Base-by-base conservation (phyloP, 2,888 invertebrate genomes). In the Apamea anceps region DNA sequence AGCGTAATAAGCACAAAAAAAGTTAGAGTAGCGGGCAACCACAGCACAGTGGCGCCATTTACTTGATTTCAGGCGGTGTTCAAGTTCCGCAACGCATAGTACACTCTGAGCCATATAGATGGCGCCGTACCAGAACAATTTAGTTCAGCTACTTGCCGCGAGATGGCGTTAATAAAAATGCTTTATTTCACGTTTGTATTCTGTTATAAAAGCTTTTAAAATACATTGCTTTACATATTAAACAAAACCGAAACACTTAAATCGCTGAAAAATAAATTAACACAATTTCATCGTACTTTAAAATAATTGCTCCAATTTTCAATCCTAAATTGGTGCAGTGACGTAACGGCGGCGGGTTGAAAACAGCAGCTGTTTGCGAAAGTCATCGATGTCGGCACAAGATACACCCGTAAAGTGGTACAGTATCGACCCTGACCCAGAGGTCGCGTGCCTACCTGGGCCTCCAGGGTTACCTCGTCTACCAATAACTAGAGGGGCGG, bases 361-460 rank as follows among this genome's bases (percentile, higher is more conserved):
- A 86, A 79, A 77, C 81, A 87, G 84, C 84, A 86, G 88, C 84
- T 87, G 91, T 91, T 93, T 91, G 91, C 90, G 77, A 91, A 92
- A 91, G 91, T 91, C 92, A 91, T 93, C 93, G 91, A 92, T 92
- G 92, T 83, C 84, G 80, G 85, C 88, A 72, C 80, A 87, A 89
- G 89, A 88, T 86, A 86, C 79, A 86, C 85, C 81, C 71, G 79
- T 82, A 88, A 89, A 83, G 82, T 88, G 91, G 89, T 84, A 86
- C 79, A 81, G 65, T 80, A 76, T 85, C 81, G 86, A 87, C 95
- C 95, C 90, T 95, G 95, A 95, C 95, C 94, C 84, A 94, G 93
- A 95, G 93, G 93, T 95, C 92, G 93, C 95, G 94, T 94, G 94
- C 74, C 87, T 88, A 89, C 91, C 92, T 91, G 89, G 90, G 88